Base-by-base conservation (phyloP, 2,113 vertebrate species). In the Bettongia penicillata region DNA sequence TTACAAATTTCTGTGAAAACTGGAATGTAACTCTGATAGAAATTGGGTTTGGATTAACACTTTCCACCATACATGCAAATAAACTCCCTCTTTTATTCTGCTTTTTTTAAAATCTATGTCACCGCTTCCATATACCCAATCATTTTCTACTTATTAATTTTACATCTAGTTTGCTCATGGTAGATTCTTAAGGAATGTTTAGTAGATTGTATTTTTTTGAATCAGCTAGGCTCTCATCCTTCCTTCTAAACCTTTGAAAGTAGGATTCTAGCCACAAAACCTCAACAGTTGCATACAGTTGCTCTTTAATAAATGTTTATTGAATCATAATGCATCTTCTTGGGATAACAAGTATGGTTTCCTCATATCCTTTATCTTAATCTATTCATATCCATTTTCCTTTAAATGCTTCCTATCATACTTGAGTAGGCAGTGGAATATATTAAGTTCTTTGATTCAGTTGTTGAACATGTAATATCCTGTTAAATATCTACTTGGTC, bases 401-500 rank as follows among this genome's bases (percentile, higher is more conserved):
- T 43, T 43, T 84, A 84, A 84, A 84, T 22, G n/a, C 19, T 84
- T 84, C n/a, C 7, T 4, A 84, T 84, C 23, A 22, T 43, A n/a
- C 95, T 49, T 97, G 92, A 93, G 2, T 90, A 94, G 51, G 91
- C 57, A 96, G 91, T 43, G 97, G 37, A 95, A 95, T 96, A 96
- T 98, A 96, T 97, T 97, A 96, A 94, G 31, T 24, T 0, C 90
- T 57, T 98, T 96, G 97, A 95, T 89, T 95, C 94, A 95, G 97
- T 93, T 95, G 89, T 97, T 97, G 96, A 57, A 57, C 0, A 23
- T 96, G 96, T 98, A 97, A 94, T 93, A 90, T 94, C 57, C 93
- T 97, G 93, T 95, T 98, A 95, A 98, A 92, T 97, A 95, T 97
- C 97, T 96, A 90, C 91, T 96, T 68, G 91, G 96, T 95, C 96